Base-by-base conservation (phyloP, 2,113 vertebrate genomes). In the Callipepla californica region DNA sequence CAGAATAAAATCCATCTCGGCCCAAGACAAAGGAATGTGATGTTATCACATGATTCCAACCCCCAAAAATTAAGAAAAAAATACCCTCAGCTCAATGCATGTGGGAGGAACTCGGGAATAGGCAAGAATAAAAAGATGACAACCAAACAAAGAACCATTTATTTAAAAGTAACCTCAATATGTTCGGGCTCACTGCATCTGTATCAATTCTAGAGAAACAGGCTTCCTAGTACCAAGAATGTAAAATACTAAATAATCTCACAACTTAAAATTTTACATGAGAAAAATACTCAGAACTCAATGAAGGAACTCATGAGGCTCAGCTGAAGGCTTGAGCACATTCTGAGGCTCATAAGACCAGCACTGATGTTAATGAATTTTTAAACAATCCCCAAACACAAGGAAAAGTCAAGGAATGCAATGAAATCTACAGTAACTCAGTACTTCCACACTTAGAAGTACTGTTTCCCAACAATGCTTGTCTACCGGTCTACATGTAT, bases 91-190 rank as follows among this genome's bases (percentile, higher is more conserved):
- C 42, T 66, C 83, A 66, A 84, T 92, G 92, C 58, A 86, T 65
- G 95, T 95, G 36, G 90, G 95, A 95, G 86, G 86, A 96, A 91
- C 73, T 93, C 61, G 14, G 11, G 32, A 93, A 85, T 81, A 93
- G 55, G 61, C 61, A 94, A 72, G 92, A 95, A 93, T 57, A 90
- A 94, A 53, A 92, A 94, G 62, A 95, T 90, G 93, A 94, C 90
- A 95, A 79, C 83, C 69, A 95, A 95, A 93, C 77, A 86, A 93
- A 95, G 83, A 92, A 36, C 40, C 69, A 87, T 79, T 90, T 88
- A 88, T 93, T 90, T 69, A 22, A 92, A 91, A 94, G 93, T 91
- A 96, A 70, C 75, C 38, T 91, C 75, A 67, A 1, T 63, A 65
- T 9, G 2, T 79, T 92, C 78, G 79, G 67, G 50, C 76, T 93